Percentiles rank a stretch among this genome's conserved stretches.
phyloP scores from a whole-genome alignment of 2,797 vertebrate species.

The Scomberomorus guttatus region DNA sequence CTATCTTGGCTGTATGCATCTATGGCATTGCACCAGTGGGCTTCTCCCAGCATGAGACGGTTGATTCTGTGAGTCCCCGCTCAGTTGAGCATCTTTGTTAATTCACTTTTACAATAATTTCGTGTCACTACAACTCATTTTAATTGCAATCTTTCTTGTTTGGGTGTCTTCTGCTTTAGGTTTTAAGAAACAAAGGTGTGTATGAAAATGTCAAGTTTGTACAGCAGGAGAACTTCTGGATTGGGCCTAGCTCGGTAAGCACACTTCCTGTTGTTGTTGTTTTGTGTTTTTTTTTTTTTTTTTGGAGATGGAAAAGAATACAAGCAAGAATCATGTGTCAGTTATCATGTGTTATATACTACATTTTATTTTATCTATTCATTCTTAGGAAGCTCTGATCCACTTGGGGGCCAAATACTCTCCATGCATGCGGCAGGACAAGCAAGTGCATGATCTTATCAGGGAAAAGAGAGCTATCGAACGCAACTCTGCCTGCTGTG shows the following conservation, averaged over 20 bases:
- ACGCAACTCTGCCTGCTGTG: constrained; percentile 95
- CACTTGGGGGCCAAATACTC: constrained; percentile 99
- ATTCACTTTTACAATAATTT: not conserved
- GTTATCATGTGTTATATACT: not conserved
- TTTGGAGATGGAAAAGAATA: not conserved
- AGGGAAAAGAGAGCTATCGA: constrained; percentile 90
- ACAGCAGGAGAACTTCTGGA: constrained; percentile 99
- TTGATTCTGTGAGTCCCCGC: constrained; percentile 95
- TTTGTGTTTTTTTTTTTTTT: not conserved
- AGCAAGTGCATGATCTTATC: constrained; percentile 95
- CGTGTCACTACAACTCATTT: not conserved
- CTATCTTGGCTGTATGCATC: constrained; percentile 95
- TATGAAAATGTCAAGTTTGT: constrained; percentile 99
- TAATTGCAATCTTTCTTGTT: constrained; percentile 14
- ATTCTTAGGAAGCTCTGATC: constrained; percentile 93
- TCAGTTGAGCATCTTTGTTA: not conserved
- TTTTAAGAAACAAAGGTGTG: constrained; percentile 97
- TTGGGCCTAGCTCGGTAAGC: constrained; percentile 97
- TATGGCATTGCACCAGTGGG: constrained; percentile 98
- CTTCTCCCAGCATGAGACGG: constrained; percentile 98
- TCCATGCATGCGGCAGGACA: constrained; percentile 98
- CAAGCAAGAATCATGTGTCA: not conserved
- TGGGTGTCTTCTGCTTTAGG: constrained; percentile 79
- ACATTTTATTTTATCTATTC: not conserved
- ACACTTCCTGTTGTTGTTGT: not conserved